Evolutionary conservation across 1,140 invertebrate genomes (phyloP).

Genomic region (Atta colombica): DNA sequence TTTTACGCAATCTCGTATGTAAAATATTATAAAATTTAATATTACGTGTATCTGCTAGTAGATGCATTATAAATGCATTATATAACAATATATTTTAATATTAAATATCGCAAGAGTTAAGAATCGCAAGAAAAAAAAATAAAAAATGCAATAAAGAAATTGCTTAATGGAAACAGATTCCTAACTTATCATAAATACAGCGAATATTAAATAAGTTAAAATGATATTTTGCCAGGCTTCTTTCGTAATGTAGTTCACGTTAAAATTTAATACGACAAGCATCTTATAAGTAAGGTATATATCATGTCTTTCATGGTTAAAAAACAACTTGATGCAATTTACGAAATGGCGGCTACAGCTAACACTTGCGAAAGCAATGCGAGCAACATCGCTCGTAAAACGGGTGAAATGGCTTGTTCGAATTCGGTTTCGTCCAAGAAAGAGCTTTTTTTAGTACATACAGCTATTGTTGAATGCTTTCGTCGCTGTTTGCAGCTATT

Average conservation of each 20-base stretch:
- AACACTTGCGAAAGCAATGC: background rate
- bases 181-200: background rate
- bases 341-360: constrained; percentile 70
- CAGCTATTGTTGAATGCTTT: background rate
- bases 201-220: constrained; percentile 16
- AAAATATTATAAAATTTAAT: too few species aligned
- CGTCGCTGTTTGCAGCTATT: constrained; percentile 29
- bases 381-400: constrained; percentile 69
- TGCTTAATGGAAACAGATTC: background rate
- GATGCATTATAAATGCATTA: too few species aligned
- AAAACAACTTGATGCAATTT: constrained; percentile 58
- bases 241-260: background rate
- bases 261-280: constrained; percentile 22
- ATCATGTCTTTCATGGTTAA: background rate
- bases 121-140: background rate
- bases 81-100: background rate
- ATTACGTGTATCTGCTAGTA: too few species aligned
- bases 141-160: background rate
- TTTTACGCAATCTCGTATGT: background rate
- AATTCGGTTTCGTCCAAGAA: constrained; percentile 53
- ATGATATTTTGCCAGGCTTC: background rate
- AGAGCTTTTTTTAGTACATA: background rate
- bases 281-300: background rate
- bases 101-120: too few species aligned
- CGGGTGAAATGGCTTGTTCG: constrained; percentile 66